These are phyloP conservation scores for Teleiodes luculella DNA, from an alignment of 2,888 invertebrate genomes.

Conservation along the genomic window DNA sequence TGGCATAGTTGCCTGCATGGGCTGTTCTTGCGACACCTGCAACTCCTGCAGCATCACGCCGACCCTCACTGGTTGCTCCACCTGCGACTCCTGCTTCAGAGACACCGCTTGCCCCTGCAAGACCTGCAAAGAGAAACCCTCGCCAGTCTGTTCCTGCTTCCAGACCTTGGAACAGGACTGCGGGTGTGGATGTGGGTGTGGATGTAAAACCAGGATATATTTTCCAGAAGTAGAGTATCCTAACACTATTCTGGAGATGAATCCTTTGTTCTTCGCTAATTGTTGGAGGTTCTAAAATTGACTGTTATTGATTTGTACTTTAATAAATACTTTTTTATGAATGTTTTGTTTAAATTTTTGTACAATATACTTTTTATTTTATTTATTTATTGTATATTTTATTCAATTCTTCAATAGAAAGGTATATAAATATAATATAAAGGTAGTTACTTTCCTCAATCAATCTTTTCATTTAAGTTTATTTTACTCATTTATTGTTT, in stretches of 20 bases:
- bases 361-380: background rate
- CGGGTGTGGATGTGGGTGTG: conserved; percentile 23
- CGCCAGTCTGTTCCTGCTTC: conserved; percentile 28
- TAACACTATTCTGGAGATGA: conserved; percentile 33
- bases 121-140: conserved; percentile 24
- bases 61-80: conserved; percentile 1
- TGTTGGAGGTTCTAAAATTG: conserved; percentile 25
- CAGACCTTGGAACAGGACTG: conserved; percentile 8
- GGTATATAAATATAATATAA: background rate
- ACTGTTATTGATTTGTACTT: background rate
- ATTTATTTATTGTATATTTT: background rate
- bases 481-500: too few relatives aligned
- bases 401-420: background rate
- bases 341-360: background rate
- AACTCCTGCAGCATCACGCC: conserved; percentile 25
- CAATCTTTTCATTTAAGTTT: too few relatives aligned
- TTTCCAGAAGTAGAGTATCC: conserved; percentile 61
- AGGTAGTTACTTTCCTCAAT: too few relatives aligned
- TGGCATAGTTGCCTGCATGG: conserved; percentile 23
- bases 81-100: conserved; percentile 31
- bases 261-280: conserved; percentile 39
- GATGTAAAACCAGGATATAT: conserved; percentile 32
- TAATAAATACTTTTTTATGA: background rate
- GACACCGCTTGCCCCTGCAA: conserved; percentile 32
- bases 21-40: conserved; percentile 22